A percentile compares a stretch with the other conserved stretches of the same genome.
phyloP scores from a whole-genome alignment of 2,113 vertebrate genomes.

The Toxotes jaculatrix region DNA sequence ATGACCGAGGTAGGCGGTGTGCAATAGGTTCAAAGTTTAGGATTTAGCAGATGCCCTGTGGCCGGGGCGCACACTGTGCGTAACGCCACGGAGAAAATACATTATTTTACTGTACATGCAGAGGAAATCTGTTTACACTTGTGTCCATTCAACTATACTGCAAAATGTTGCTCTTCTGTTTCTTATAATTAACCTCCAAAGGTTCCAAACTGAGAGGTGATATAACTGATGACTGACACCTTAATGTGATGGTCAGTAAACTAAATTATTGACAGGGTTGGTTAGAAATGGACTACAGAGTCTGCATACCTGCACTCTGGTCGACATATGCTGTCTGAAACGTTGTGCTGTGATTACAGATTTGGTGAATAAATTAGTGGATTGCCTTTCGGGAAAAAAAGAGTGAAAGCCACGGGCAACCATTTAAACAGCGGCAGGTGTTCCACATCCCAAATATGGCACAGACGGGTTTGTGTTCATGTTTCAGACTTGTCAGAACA shows the following conservation, averaged over 20 bases:
- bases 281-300: neutral
- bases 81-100: constrained; percentile 12
- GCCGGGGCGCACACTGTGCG: constrained; percentile 27
- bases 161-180: no score
- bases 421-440: constrained; percentile 18
- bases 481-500: neutral
- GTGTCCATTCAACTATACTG: no score
- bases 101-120: neutral
- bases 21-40: constrained; percentile 8
- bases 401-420: neutral
- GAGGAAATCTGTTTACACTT: neutral
- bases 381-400: neutral
- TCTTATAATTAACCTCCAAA: neutral
- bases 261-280: neutral
- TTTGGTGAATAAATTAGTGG: constrained; percentile 20
- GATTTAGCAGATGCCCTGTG: neutral
- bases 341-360: neutral
- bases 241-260: neutral
- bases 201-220: neutral
- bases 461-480: neutral
- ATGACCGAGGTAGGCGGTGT: constrained; percentile 76
- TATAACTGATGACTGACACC: neutral
- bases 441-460: neutral
- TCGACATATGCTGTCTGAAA: neutral
- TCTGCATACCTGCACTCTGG: neutral